Conservation (phyloP, 2,113 vertebrate genomes). For the Forbesichthys papilliferus region DNA sequence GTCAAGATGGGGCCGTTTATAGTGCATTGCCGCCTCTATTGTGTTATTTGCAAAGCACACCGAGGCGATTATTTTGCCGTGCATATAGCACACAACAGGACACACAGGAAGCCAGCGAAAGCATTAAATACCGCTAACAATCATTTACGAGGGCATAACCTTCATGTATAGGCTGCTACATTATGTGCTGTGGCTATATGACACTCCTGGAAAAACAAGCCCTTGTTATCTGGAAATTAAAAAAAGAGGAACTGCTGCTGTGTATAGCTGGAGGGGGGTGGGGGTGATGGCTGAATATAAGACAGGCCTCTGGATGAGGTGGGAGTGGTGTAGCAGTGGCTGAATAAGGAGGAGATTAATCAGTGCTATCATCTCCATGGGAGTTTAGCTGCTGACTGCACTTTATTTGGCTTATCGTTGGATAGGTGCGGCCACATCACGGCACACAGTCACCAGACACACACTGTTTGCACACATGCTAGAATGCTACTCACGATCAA, state of each 20-base stretch:
- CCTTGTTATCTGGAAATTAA: slow-evolving; percentile 73
- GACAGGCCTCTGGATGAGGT: slow-evolving; percentile 37
- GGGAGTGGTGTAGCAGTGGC: slow-evolving; percentile 36
- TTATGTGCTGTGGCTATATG: slow-evolving; percentile 39
- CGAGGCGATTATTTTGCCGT: slow-evolving; percentile 57
- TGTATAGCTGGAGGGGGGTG: slow-evolving; percentile 49
- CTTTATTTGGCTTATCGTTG: slow-evolving; percentile 68
- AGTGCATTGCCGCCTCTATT: background rate
- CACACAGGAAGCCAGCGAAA: slow-evolving; percentile 57
- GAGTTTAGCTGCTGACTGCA: slow-evolving; percentile 64
- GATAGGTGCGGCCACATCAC: slow-evolving; percentile 62
- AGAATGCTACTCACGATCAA: no score
- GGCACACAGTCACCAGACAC: slow-evolving; percentile 21
- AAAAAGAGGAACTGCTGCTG: slow-evolving; percentile 64
- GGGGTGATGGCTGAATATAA: slow-evolving; percentile 35
- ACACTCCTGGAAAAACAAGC: slow-evolving; percentile 66
- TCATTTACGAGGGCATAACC: slow-evolving; percentile 52
- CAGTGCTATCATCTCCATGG: slow-evolving; percentile 69
- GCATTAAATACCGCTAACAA: slow-evolving; percentile 55
- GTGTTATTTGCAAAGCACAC: slow-evolving; percentile 34
- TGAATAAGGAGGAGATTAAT: slow-evolving; percentile 76
- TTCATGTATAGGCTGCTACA: slow-evolving; percentile 52
- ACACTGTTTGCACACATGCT: slow-evolving; percentile 24
- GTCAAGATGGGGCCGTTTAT: no score
- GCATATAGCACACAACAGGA: slow-evolving; percentile 45